These are phyloP conservation scores for Allygus modestus DNA, from an alignment of 2,888 invertebrate genomes.

Conservation along the genomic window DNA sequence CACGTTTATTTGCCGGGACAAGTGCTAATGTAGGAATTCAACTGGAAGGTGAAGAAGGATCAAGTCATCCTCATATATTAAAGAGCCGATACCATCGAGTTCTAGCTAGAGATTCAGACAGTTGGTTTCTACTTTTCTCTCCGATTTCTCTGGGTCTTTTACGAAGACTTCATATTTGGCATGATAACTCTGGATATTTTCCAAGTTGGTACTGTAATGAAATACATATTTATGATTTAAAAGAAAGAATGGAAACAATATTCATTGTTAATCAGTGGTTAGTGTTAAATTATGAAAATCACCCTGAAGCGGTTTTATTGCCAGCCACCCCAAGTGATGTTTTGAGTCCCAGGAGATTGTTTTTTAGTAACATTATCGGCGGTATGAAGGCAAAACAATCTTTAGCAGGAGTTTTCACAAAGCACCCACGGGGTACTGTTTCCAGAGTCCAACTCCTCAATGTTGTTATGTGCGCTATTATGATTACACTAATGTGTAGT, in stretches of 20 bases:
- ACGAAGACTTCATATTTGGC: conserved; percentile 61
- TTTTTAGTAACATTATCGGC: background rate
- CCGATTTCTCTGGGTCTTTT: conserved; percentile 46
- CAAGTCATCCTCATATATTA: conserved; percentile 64
- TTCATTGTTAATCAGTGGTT: background rate
- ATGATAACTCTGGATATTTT: conserved; percentile 54
- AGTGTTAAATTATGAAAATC: background rate
- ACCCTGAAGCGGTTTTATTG: background rate
- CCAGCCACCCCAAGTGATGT: background rate
- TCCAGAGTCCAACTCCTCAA: background rate
- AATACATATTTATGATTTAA: conserved; percentile 7
- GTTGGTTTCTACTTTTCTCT: conserved; percentile 63
- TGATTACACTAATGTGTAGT: background rate
- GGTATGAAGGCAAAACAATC: background rate
- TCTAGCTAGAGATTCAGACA: conserved; percentile 49
- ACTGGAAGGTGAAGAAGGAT: conserved; percentile 64
- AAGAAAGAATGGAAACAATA: conserved; percentile 6
- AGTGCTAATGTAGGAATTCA: conserved; percentile 69
- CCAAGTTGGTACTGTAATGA: conserved; percentile 59
- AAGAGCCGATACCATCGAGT: conserved; percentile 40
- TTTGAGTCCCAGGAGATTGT: background rate
- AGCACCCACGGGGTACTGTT: background rate
- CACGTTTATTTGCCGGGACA: conserved; percentile 67
- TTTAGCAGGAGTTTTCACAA: background rate
- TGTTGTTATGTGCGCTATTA: background rate